phyloP scores from a whole-genome alignment of 2,797 vertebrate genomes.

The Steatocranus sp. region DNA sequence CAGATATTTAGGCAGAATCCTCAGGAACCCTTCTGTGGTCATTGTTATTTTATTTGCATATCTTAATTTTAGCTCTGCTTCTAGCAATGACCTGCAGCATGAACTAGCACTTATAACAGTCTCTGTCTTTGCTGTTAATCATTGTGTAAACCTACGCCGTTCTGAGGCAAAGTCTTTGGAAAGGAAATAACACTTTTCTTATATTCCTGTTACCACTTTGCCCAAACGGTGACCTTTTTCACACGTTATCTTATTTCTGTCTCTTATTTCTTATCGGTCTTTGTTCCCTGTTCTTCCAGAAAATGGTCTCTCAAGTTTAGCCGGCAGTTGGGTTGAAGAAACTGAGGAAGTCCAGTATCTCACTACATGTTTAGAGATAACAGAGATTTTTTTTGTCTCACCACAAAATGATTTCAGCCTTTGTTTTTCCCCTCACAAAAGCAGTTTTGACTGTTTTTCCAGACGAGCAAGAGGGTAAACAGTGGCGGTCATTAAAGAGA shows the following conservation, averaged over 20 bases:
- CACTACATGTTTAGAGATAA: neutral
- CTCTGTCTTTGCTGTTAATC: neutral
- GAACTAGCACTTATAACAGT: neutral
- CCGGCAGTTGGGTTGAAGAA: neutral
- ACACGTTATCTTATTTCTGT: neutral
- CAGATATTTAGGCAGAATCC: neutral
- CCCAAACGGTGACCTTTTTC: neutral
- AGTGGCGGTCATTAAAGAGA: neutral
- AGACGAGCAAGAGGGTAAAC: slow-evolving; percentile 3
- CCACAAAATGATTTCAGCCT: slow-evolving; percentile 1
- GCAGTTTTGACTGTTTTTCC: slow-evolving; percentile 5
- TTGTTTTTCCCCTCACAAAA: slow-evolving; percentile 2
- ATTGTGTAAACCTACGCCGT: neutral
- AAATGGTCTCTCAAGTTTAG: neutral
- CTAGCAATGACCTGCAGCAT: neutral
- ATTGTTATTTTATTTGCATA: neutral
- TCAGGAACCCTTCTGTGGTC: neutral
- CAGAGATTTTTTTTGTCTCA: neutral
- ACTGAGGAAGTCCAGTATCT: neutral
- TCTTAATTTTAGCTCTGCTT: neutral
- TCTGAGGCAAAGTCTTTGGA: neutral
- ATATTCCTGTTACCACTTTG: neutral
- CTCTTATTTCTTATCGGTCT: neutral
- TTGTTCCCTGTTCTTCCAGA: neutral
- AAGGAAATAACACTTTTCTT: neutral